phyloP scores from a whole-genome alignment of 2,888 invertebrate genomes.

The Rhogogaster chlorosoma region DNA sequence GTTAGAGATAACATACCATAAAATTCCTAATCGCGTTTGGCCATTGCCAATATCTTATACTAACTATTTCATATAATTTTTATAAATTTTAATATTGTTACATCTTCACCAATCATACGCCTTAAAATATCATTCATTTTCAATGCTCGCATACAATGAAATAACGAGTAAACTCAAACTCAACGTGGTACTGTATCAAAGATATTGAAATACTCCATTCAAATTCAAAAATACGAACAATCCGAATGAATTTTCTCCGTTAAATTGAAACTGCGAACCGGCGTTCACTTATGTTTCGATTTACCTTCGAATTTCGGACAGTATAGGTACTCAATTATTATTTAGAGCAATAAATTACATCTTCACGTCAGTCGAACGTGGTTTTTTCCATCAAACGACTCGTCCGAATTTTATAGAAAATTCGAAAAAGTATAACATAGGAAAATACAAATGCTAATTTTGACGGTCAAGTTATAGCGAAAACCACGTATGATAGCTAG shows the following conservation, averaged over 20 bases:
- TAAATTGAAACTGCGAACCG: not conserved
- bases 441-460: constrained; percentile 9
- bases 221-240: not conserved
- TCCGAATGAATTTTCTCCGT: not conserved
- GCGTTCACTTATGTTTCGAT: not conserved
- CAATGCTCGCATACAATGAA: constrained; percentile 5
- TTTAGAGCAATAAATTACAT: constrained; percentile 17
- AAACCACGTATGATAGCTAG: constrained; percentile 30
- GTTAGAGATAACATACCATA: constrained; percentile 42
- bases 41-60: constrained; percentile 50
- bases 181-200: not conserved
- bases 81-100: constrained; percentile 64
- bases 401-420: not conserved
- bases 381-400: not conserved
- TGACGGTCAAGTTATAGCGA: constrained; percentile 19
- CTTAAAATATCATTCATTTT: constrained; percentile 56
- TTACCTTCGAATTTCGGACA: not conserved
- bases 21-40: constrained; percentile 46
- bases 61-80: constrained; percentile 53
- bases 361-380: not conserved
- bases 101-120: constrained; percentile 61
- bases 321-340: not conserved
- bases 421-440: constrained; percentile 45
- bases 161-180: not conserved
- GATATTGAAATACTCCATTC: not conserved